Evolutionary conservation across 1,140 invertebrate genomes (phyloP).

Genomic region (Diorhabda carinulata): DNA sequence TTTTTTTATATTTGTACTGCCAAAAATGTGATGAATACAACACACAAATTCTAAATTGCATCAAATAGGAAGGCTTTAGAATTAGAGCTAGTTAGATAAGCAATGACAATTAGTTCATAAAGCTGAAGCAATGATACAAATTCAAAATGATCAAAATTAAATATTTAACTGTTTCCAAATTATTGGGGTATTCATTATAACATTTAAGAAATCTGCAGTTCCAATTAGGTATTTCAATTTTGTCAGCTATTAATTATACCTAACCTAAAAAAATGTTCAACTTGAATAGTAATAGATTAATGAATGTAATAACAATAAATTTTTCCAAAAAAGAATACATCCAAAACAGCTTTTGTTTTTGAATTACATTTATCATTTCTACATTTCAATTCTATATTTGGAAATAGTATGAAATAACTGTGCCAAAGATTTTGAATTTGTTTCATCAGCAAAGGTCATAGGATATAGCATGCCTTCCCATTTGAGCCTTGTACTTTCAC

Average conservation of each 20-base stretch:
- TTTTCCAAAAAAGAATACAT: too few relatives aligned
- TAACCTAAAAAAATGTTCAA: too few relatives aligned
- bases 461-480: conserved; percentile 28
- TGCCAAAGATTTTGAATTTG: background rate
- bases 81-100: conserved; percentile 18
- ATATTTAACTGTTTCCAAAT: background rate
- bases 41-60: conserved; percentile 16
- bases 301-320: too few relatives aligned
- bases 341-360: too few relatives aligned
- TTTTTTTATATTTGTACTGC: conserved; percentile 8
- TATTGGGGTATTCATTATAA: too few relatives aligned
- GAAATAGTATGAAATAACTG: too few relatives aligned
- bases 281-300: too few relatives aligned
- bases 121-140: background rate
- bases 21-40: conserved; percentile 15
- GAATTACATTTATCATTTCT: too few relatives aligned
- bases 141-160: background rate
- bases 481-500: conserved; percentile 44
- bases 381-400: too few relatives aligned
- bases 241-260: too few relatives aligned
- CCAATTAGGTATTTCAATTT: too few relatives aligned
- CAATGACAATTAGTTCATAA: conserved; percentile 9
- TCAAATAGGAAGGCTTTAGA: conserved; percentile 16
- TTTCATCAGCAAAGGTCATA: background rate
- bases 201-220: too few relatives aligned